These are phyloP conservation scores for Phoebastria nigripes DNA, from an alignment of 2,797 vertebrate genomes.

Conservation along the genomic window DNA sequence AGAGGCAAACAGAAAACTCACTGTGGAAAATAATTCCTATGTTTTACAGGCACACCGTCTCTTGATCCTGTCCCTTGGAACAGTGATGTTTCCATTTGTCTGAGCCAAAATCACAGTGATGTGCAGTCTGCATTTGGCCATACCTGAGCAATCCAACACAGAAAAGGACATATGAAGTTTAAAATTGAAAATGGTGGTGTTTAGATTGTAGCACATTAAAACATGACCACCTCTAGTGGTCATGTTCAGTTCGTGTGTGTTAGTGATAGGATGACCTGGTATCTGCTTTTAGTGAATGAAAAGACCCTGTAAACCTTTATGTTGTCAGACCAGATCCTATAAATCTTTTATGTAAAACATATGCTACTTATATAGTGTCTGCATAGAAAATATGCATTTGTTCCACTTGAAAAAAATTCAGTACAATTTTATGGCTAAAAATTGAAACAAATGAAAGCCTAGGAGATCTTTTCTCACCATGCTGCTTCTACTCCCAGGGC, in stretches of 20 bases:
- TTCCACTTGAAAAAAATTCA: background rate
- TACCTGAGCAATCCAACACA: background rate
- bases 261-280: background rate
- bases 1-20: background rate
- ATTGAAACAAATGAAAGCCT: background rate
- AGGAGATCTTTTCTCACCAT: background rate
- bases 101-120: background rate
- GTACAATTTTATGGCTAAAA: background rate
- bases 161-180: background rate
- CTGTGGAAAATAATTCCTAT: background rate
- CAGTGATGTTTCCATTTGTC: background rate
- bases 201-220: background rate
- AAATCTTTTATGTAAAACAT: background rate
- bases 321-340: background rate
- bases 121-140: background rate
- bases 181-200: background rate
- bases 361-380: background rate
- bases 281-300: background rate
- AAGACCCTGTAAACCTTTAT: background rate
- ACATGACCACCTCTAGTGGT: background rate
- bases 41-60: background rate
- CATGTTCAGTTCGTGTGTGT: background rate
- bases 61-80: background rate
- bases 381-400: background rate
- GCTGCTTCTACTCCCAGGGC: background rate